Base-by-base conservation (phyloP, 92 coral and sea anemone species). In the Micromussa lordhowensis region DNA sequence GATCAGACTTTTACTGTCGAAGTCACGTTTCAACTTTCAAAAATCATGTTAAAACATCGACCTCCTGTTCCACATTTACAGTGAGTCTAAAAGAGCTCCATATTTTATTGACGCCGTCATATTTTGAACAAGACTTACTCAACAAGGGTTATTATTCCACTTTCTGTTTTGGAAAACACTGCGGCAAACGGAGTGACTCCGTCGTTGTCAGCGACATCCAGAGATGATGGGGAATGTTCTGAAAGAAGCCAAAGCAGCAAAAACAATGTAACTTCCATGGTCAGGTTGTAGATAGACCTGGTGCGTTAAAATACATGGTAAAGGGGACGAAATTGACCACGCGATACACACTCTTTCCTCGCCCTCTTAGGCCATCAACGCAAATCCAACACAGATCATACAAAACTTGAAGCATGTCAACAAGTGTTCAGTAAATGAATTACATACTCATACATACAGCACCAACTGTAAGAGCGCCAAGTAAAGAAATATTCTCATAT, bases 141-240 rank as follows among this genome's bases (percentile, higher is more conserved):
- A 13, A 94, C 90, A 32, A 89, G 90, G 7, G 89, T 51, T 86
- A 84, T 76, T 36, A 82, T 83, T 57, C 66, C 79, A 10, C 89
- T 86, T 21, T 88, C 84, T 4, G 91, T 71, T n/a, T 82, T 87
- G 48, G 94, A 92, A 72, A 95, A 95, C 38, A 89, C 93, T 34
- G 95, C 93, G 24, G 98, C 98, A 53, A 95, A 91, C 11, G 98
- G 95, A 17, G 96, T 93, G 86, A 95, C 92, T 8, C 94, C 96
- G 85, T 93, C 93, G 22, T 88, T 92, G 68, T 95, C 92, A 30
- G 92, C 90, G 8, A 89, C 78, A 86, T 93, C 94, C 55, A 95
- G 78, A 2, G 96, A 83, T 1, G 98, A 93, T 3, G 98, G 98
- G 26, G 92, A 92, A 75, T 88, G 91, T 19, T 89, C 98, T 95